Conservation (phyloP, 2,113 vertebrate species). For the Siphamia tubifer region DNA sequence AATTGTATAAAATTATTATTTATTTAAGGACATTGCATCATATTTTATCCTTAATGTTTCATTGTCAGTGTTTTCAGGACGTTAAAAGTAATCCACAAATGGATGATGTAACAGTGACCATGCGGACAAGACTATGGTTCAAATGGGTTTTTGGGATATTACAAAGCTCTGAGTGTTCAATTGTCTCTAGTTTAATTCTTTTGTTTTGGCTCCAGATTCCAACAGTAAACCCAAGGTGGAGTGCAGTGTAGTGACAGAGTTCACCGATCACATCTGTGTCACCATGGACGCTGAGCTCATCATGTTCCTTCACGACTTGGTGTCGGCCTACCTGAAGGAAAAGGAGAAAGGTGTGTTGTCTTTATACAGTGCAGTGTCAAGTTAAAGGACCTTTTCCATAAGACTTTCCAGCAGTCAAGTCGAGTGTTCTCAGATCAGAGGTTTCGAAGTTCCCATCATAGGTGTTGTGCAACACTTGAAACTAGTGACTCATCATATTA, state of each 20-base stretch:
- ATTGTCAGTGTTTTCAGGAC: no score
- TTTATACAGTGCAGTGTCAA: no score
- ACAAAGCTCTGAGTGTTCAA: no score
- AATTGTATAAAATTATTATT: no score
- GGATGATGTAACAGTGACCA: no score
- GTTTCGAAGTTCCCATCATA: not conserved
- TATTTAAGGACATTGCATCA: no score
- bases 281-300: slow-evolving; percentile 99
- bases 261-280: slow-evolving; percentile 98
- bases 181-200: not conserved
- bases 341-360: slow-evolving; percentile 91
- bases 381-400: not conserved
- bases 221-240: slow-evolving; percentile 94
- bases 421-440: no score
- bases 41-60: no score
- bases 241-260: slow-evolving; percentile 98
- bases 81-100: no score
- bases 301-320: slow-evolving; percentile 98
- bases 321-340: slow-evolving; percentile 98
- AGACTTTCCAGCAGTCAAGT: not conserved
- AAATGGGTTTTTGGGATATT: no score
- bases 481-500: not conserved
- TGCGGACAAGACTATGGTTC: no score
- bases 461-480: not conserved
- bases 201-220: slow-evolving; percentile 80